Evolutionary conservation across 1,140 invertebrate genomes (phyloP).

Genomic region (Cheumatopsyche charites): DNA sequence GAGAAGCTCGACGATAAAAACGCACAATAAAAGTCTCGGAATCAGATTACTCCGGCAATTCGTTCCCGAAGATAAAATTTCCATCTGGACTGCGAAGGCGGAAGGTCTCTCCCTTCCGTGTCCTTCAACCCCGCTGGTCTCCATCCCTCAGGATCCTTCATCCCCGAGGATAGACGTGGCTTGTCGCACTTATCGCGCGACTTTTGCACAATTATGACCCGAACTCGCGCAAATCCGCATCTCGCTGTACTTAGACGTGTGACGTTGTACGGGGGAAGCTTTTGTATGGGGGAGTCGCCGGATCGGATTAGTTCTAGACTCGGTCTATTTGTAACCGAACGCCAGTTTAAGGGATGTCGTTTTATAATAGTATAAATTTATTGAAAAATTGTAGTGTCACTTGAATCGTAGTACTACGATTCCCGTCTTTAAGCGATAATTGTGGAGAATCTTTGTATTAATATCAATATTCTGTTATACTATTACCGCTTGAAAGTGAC

Average conservation of each 20-base stretch:
- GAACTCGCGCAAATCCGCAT: conserved; percentile 18
- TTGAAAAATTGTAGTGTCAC: too few species aligned
- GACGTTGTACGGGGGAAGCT: conserved; percentile 5
- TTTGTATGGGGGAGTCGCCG: conserved; percentile 14
- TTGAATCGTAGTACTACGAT: too few species aligned
- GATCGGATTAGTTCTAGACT: conserved; percentile 39
- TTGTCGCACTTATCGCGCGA: conserved; percentile 47
- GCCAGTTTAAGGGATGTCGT: conserved; percentile 18
- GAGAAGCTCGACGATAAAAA: too few species aligned
- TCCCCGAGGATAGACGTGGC: conserved; percentile 34
- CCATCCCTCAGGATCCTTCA: too few species aligned
- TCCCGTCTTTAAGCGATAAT: too few species aligned
- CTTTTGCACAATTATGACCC: conserved; percentile 44
- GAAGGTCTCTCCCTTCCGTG: not conserved
- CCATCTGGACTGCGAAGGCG: not conserved
- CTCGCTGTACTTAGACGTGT: too few species aligned
- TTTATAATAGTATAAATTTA: too few species aligned
- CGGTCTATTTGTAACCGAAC: conserved; percentile 41
- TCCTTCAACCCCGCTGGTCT: conserved; percentile 25
- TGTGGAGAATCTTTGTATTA: too few species aligned
- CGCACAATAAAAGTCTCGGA: too few species aligned
- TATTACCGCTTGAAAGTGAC: too few species aligned
- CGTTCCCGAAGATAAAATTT: not conserved
- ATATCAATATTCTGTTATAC: too few species aligned
- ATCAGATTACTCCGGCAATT: too few species aligned